phyloP scores from a whole-genome alignment of 2,113 vertebrate species.

The Cyanoderma ruficeps region DNA sequence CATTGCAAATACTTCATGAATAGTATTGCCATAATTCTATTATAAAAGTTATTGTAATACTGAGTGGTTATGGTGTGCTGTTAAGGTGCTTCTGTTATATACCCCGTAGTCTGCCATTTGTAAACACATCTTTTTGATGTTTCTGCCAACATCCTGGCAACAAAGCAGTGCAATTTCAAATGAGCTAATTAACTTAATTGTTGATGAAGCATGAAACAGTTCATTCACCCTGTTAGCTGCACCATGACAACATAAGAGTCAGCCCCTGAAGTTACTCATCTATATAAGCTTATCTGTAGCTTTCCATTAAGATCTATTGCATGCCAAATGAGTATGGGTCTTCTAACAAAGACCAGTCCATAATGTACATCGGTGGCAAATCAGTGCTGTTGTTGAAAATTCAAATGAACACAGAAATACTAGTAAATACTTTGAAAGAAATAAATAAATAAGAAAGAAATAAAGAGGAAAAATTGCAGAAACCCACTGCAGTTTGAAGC shows the following conservation, averaged over 20 bases:
- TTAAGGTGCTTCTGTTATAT: conserved; percentile 84
- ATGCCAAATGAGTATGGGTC: background rate
- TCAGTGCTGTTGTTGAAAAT: background rate
- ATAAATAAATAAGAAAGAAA: background rate
- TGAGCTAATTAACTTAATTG: conserved; percentile 99
- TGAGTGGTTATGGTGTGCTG: conserved; percentile 64
- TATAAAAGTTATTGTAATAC: conserved; percentile 57
- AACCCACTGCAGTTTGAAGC: background rate
- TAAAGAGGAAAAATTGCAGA: background rate
- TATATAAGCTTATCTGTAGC: conserved; percentile 86
- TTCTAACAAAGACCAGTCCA: conserved; percentile 50
- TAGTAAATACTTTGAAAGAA: background rate
- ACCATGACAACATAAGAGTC: conserved; percentile 97
- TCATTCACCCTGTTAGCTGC: conserved; percentile 95
- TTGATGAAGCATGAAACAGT: conserved; percentile 99
- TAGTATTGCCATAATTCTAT: conserved; percentile 41
- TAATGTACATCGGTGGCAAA: background rate
- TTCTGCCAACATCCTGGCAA: conserved; percentile 96
- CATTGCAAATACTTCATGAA: conserved; percentile 21
- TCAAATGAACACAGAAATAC: background rate
- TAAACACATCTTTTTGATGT: conserved; percentile 99
- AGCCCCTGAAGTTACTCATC: conserved; percentile 90
- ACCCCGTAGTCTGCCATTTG: conserved; percentile 86
- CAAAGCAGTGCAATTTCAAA: conserved; percentile 99
- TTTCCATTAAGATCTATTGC: conserved; percentile 77